These are phyloP conservation scores for Miichthys miiuy DNA, from an alignment of 2,797 vertebrate genomes.

Conservation along the genomic window DNA sequence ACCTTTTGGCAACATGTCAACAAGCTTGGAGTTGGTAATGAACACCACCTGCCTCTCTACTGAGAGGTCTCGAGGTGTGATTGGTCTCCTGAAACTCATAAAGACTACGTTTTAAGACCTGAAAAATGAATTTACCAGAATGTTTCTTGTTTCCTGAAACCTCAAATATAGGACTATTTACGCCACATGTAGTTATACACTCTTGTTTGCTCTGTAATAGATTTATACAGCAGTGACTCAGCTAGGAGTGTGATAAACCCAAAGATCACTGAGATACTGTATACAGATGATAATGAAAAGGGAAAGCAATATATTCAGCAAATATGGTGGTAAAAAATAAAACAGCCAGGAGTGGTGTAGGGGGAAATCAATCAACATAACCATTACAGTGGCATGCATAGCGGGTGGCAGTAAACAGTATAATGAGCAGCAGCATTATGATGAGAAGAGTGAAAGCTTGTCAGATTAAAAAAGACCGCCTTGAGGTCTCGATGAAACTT, in stretches of 20 bases:
- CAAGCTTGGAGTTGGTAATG: constrained; percentile 9
- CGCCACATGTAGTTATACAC: background rate
- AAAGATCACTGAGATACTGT: constrained; percentile 18
- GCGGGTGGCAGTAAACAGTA: constrained; percentile 38
- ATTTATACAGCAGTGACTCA: constrained; percentile 24
- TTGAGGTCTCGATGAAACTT: constrained; percentile 26
- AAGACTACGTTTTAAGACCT: constrained; percentile 1
- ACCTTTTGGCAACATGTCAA: constrained; percentile 41
- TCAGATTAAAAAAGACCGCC: constrained; percentile 24
- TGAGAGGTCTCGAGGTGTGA: background rate
- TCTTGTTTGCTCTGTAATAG: constrained; percentile 11
- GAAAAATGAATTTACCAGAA: background rate
- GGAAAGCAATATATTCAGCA: constrained; percentile 14
- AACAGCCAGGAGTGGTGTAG: constrained; percentile 1
- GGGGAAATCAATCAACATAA: constrained; percentile 41
- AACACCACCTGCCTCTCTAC: constrained; percentile 4
- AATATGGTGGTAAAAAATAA: constrained; percentile 17
- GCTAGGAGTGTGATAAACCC: background rate
- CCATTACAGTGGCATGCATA: constrained; percentile 20
- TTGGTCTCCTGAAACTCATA: background rate
- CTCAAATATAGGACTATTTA: background rate
- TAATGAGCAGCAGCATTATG: constrained; percentile 37
- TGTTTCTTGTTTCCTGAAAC: background rate
- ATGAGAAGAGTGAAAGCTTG: constrained; percentile 34
- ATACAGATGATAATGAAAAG: constrained; percentile 21